Evolutionary conservation across 2,113 vertebrate genomes (phyloP).

Genomic region (Australoheros scitulus): DNA sequence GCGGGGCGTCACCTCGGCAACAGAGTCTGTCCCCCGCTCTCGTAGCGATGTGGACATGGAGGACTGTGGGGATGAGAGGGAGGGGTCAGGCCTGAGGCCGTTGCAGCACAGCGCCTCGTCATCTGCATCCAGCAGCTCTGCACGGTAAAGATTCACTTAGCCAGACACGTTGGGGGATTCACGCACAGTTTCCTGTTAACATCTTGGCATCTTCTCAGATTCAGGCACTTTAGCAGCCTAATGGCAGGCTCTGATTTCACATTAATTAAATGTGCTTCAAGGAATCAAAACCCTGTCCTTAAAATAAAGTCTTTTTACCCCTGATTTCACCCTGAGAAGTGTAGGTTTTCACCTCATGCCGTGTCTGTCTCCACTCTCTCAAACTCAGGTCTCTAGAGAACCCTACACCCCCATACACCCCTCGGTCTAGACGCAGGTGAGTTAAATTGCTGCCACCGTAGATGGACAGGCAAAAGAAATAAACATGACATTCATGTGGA

Average conservation of each 20-base stretch:
- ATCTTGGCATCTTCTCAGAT: background rate
- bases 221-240: background rate
- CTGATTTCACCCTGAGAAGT: background rate
- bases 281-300: background rate
- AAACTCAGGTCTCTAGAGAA: slow-evolving; percentile 90
- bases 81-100: slow-evolving; percentile 73
- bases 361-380: slow-evolving; percentile 42
- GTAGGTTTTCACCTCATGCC: slow-evolving; percentile 32
- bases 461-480: slow-evolving; percentile 4
- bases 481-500: background rate
- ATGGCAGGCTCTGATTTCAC: background rate
- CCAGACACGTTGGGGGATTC: background rate
- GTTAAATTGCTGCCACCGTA: slow-evolving; percentile 14
- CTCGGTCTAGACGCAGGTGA: slow-evolving; percentile 91
- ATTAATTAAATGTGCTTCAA: background rate
- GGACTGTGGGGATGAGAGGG: slow-evolving; percentile 83
- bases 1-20: slow-evolving; percentile 68
- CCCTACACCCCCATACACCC: slow-evolving; percentile 92
- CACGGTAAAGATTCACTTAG: slow-evolving; percentile 73
- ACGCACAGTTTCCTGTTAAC: background rate
- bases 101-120: slow-evolving; percentile 90
- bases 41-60: slow-evolving; percentile 96
- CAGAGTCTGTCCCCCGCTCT: slow-evolving; percentile 88
- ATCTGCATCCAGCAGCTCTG: slow-evolving; percentile 89
- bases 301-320: background rate